A percentile compares a stretch with the other conserved stretches of the same genome.
Evolutionary conservation across 2,888 invertebrate species (phyloP).

Genomic region (Brachylomia viminalis): DNA sequence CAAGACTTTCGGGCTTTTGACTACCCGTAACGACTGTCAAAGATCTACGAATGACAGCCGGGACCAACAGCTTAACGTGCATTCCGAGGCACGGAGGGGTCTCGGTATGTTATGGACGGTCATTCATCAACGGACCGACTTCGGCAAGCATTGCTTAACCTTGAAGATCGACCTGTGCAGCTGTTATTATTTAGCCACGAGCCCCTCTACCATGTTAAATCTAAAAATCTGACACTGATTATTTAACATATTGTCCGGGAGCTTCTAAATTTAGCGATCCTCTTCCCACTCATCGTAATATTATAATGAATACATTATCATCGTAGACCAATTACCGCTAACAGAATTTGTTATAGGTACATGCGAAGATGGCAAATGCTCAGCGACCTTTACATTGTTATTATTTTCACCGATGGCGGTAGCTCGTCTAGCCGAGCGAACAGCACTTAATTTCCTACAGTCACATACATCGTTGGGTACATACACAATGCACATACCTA

Average conservation of each 20-base stretch:
- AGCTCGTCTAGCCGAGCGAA: conserved; percentile 55
- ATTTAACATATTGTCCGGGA: not conserved
- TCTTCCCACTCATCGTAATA: not conserved
- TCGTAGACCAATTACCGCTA: conserved; percentile 22
- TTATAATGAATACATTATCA: not conserved
- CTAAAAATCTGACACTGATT: not conserved
- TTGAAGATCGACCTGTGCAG: not conserved
- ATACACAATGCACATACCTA: conserved; percentile 39
- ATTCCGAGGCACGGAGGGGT: not conserved
- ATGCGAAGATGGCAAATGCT: conserved; percentile 58
- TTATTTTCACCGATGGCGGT: conserved; percentile 61
- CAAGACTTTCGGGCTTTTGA: not conserved
- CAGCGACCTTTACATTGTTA: conserved; percentile 67
- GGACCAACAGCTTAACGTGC: not conserved
- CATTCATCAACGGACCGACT: not conserved
- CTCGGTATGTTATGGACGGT: not conserved
- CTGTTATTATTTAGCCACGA: not conserved
- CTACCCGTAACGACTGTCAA: not conserved
- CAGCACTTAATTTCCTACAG: conserved; percentile 57
- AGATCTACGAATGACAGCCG: not conserved
- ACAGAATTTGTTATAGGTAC: conserved; percentile 38
- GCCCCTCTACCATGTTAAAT: not conserved
- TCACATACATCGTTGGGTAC: conserved; percentile 50
- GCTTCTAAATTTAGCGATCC: not conserved
- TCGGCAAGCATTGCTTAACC: not conserved